Base-by-base conservation (phyloP, 92 coral and sea anemone genomes). In the Umimayanthus chanpuru region DNA sequence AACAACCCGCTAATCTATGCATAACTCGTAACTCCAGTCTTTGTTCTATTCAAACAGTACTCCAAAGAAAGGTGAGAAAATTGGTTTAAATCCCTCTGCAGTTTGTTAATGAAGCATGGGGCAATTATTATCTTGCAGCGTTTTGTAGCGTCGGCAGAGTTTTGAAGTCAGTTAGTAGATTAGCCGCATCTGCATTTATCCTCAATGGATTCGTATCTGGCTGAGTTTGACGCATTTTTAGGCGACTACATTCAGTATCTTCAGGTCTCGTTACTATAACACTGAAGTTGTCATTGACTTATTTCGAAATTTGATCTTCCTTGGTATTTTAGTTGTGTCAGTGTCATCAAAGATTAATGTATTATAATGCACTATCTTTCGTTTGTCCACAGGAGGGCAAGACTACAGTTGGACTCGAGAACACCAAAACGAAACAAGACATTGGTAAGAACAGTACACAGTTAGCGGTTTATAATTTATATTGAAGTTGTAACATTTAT, bases 371-470 rank as follows among this genome's bases (percentile, higher is more conserved):
- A 38, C 38, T 32, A 8, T 38, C 36, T 41, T 55, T 65, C 70
- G 85, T 85, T 26, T 39, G 21, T 77, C 86, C 38, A 18, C 90
- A 97, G 99, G 99, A 94, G 82, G 99, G 99, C 39, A 86, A 92
- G 25, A 97, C 99, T 6, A 93, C 99, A 12, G 98, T 91, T 77
- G 99, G 99, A 49, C 95, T 91, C 28, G 95, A 92, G 25, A 93
- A 93, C 49, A 91, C 92, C 26, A 61, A 85, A 50, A 77, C 85
- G 72, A 97, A 92, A 91, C 99, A 93, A 55, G 99, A 97, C 70
- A 97, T 97, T 16, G 98, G 99, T 97, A 76, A 80, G 83, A 39
- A 28, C 28, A 28, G 40, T 73, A 21, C 43, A 55, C 25, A 44
- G 72, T 15, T 41, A 26, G 73, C 53, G 70, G 30, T 20, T 30